Base-by-base conservation (phyloP, 2,888 invertebrate species). In the Mellilla xanthometata region DNA sequence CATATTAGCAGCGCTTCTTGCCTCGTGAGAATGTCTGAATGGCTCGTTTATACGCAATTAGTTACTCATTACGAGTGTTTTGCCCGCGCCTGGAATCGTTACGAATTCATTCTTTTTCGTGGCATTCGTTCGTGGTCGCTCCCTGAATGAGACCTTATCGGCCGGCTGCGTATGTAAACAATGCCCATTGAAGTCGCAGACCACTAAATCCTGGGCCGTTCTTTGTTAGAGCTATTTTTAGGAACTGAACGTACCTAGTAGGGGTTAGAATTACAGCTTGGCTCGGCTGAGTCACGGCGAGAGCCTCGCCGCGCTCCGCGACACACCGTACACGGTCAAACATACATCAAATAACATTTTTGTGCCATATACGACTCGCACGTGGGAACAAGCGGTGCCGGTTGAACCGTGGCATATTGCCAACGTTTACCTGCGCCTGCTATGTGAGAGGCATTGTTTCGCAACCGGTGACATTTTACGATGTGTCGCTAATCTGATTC, bases 11-110 rank as follows among this genome's bases (percentile, higher is more conserved):
- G 55, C 52, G 51, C 66, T 76, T 77, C 75, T 76, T 62, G 48
- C 60, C 59, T 54, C 62, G 57, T 58, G 66, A 64, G 76, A 73
- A 80, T 78, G 77, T 58, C 57, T 78, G 75, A 84, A 80, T 81
- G 67, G 74, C 58, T 72, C 76, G 78, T 77, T 83, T 78, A 77
- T 70, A 66, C 68, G 73, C 75, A 84, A 83, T 84, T 83, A 82
- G 71, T 70, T 58, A 68, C 67, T 75, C 72, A 77, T 81, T 81
- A 77, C 63, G 68, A 74, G 69, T 72, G 75, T 77, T 76, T 72
- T 73, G 74, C 72, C 71, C 68, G 45, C 13, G 36, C 24, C 44
- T 63, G 73, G 76, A 75, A 77, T 72, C 63, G 65, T 58, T 58
- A 57, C 54, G 52, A 51, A 60, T 69, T 54, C 60, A 60, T 40